Evolutionary conservation across 2,113 vertebrate genomes (phyloP), one percentile per base, ranked within the genome.

Genomic region (Narcine bancroftii): DNA sequence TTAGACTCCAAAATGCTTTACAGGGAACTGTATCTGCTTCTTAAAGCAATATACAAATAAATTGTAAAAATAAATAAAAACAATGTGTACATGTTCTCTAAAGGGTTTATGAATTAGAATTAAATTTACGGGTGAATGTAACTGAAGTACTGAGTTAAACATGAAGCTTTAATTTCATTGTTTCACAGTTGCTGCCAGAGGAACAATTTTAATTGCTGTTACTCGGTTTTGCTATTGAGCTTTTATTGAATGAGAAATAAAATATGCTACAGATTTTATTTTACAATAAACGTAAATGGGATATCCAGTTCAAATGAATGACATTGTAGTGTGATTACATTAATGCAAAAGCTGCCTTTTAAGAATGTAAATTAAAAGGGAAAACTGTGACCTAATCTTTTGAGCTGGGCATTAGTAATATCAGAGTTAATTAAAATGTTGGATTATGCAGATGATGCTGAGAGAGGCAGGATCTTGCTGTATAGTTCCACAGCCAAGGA

Each of bases 251-350:
- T 89, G 56, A 6, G 91, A 94, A 94, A 95, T 95, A 95, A 95
- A 93, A 95, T 95, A 94, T 93, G 93, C 93, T 93, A 92, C 93
- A 92, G 93, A 94, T 94, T 94, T 93, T 69, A 69, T 69, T 69
- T 92, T 94, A 95, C 93, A 94, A 95, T 94, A 93, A 95, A 94
- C 94, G 93, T 94, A 93, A 93, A 93, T 19, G 60, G 60, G 85
- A 89, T 39, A 65, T 63, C 53, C 83, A 63, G 7, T 89, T 65
- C 56, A 89, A 65, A 89, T 89, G 85, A 89, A 56, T 89, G 15
- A 29, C 53, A 50, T 39, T 60, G 33, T 17, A 26, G 4, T 63
- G 94, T 95, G 96, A 96, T 96, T 96, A 95, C 92, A 94, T 94
- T 94, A 92, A 93, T 94, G 93, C 94, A 93, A 95, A 94, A 94